Base-by-base conservation (phyloP, 2,797 vertebrate species). In the Hirundo rustica region DNA sequence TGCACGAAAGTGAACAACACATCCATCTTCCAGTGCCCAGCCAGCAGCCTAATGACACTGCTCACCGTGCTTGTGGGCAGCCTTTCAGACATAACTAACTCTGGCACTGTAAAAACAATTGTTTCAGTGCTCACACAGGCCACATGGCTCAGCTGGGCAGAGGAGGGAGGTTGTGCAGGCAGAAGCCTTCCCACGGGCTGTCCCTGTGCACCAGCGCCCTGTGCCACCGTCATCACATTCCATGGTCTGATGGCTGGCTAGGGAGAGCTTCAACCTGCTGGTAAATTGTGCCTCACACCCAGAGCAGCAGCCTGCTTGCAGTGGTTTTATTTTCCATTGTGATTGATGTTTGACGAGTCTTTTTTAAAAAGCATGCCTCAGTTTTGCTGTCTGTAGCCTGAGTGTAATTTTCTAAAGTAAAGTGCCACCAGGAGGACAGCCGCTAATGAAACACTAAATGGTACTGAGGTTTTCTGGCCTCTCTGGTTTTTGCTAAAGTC, bases 21-120 rank as follows among this genome's bases (percentile, higher is more conserved):
- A 96, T 97, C 95, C 95, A 96, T 97, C 96, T 97, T 97, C 94
- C 77, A 70, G 73, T 81, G 95, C 82, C 81, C 82, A 93, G 85
- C 76, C 91, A 79, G 91, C 95, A 94, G 92, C 85, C 66, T 93
- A 96, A 95, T 84, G 92, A 92, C 92, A 88, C 60, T 77, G 74
- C 68, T 91, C 1, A 6, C 79, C 4, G 16, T 54, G 93, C 73
- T 85, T 2, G 1, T 14, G 16, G 73, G 87, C 86, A 94, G 82
- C 79, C 72, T 93, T 93, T 91, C 94, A 95, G 89, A 88, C 32
- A 45, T 73, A 95, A 88, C 93, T 73, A 73, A 77, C 85, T 89
- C 48, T 86, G 89, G 70, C 85, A 70, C 79, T 60, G 34, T 54
- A 94, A 83, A 95, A 95, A 34, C 92, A 88, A 67, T 79, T 78